These are phyloP conservation scores for Ellobium chinense DNA, from an alignment of 2,888 invertebrate species.

Conservation along the genomic window DNA sequence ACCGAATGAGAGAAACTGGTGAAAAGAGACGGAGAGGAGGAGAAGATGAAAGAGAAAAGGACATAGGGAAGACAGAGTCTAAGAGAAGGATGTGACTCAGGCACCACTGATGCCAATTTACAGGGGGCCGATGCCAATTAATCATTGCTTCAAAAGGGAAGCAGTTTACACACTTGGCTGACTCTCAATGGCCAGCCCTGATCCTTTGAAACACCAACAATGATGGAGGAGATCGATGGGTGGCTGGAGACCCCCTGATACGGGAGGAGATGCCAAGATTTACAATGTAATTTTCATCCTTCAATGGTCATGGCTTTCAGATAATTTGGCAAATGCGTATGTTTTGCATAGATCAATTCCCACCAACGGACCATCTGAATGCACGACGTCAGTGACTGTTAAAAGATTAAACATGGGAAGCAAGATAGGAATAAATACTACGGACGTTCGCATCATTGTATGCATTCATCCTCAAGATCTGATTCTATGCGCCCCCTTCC, in stretches of 20 bases:
- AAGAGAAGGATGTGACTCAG: slow-evolving; percentile 21
- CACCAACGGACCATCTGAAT: background rate
- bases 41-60: background rate
- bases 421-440: background rate
- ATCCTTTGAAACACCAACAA: slow-evolving; percentile 20
- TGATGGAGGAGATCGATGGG: background rate
- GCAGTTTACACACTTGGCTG: slow-evolving; percentile 32
- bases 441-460: background rate
- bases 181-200: background rate
- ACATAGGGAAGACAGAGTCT: background rate
- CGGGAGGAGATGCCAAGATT: background rate
- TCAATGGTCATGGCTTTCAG: background rate
- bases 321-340: slow-evolving; percentile 24
- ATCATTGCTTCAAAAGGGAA: slow-evolving; percentile 34
- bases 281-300: slow-evolving; percentile 26
- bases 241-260: background rate
- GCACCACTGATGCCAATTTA: slow-evolving; percentile 1
- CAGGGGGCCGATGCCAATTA: slow-evolving; percentile 23
- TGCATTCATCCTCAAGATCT: background rate
- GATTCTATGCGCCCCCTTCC: too few relatives aligned
- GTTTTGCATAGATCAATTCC: background rate
- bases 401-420: background rate
- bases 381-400: background rate
- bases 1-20: background rate
- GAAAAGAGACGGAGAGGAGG: background rate